A percentile compares a stretch with the other conserved stretches of the same genome.
Conservation (phyloP, 1,140 invertebrate genomes). For the Drosophila insularis region DNA sequence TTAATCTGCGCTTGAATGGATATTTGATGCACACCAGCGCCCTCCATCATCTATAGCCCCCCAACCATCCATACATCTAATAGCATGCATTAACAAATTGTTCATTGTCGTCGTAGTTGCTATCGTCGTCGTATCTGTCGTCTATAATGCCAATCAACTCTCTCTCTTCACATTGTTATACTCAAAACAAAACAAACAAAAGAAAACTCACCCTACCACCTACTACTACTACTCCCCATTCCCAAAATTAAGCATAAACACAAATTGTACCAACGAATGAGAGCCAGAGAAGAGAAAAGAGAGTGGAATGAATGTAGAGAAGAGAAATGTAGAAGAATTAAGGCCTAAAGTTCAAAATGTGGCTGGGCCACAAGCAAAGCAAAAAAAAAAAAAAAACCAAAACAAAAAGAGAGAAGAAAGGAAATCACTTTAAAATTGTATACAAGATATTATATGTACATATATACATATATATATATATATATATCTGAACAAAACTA, state of each 20-base stretch:
- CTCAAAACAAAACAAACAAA: background rate
- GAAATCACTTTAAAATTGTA: conserved; percentile 9
- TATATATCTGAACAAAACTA: conserved; percentile 37
- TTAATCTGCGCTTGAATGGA: background rate
- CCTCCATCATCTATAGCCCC: background rate
- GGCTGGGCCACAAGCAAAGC: conserved; percentile 69
- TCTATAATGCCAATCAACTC: conserved; percentile 22
- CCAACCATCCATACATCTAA: background rate
- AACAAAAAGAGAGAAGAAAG: conserved; percentile 5
- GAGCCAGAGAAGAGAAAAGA: conserved; percentile 11
- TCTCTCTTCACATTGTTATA: conserved; percentile 13
- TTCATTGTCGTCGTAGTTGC: conserved; percentile 38
- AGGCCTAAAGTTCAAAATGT: conserved; percentile 77
- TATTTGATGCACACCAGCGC: background rate
- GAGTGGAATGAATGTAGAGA: background rate
- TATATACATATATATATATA: conserved; percentile 10
- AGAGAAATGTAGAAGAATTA: conserved; percentile 39
- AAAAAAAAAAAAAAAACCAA: conserved; percentile 25
- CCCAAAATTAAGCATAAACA: background rate
- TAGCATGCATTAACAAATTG: background rate
- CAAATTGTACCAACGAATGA: conserved; percentile 8
- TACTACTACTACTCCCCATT: background rate
- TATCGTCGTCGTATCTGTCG: conserved; percentile 13
- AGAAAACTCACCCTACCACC: too few relatives aligned
- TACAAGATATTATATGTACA: conserved; percentile 10